phyloP scores from a whole-genome alignment of 1,140 invertebrate genomes.

The Nephila pilipes region DNA sequence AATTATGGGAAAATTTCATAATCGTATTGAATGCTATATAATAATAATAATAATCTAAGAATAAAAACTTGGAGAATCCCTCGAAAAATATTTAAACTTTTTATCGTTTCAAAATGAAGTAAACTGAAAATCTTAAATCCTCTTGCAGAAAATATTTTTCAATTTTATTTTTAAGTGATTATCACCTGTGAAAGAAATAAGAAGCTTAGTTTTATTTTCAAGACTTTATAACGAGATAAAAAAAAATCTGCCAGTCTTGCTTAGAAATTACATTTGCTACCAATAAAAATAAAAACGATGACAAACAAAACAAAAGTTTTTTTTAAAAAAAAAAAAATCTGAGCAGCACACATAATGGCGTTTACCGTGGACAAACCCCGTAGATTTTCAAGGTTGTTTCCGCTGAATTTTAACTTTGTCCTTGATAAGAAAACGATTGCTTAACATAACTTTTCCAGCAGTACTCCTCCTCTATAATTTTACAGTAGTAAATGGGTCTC shows the following conservation, averaged over 20 bases:
- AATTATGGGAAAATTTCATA: too few species aligned
- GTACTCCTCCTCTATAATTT: conserved; percentile 10
- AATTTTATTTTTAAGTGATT: neutral
- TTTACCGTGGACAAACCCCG: conserved; percentile 30
- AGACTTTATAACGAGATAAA: neutral
- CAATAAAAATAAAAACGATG: neutral
- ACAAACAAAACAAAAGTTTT: conserved; percentile 10
- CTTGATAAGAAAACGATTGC: conserved; percentile 52
- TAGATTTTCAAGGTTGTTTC: conserved; percentile 48
- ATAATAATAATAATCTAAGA: too few species aligned
- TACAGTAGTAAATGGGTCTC: neutral
- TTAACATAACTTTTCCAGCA: conserved; percentile 1
- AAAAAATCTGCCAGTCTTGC: neutral
- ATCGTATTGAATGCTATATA: too few species aligned
- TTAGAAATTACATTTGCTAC: neutral
- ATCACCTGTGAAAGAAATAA: neutral
- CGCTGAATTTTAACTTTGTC: neutral
- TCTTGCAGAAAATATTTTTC: neutral
- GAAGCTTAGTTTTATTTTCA: conserved; percentile 28
- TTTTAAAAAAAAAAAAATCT: neutral
- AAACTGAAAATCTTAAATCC: neutral
- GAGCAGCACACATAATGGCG: neutral
- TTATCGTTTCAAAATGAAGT: neutral
- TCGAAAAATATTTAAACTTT: neutral
- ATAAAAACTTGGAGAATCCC: too few species aligned